A percentile compares a stretch with the other conserved stretches of the same genome.
Evolutionary conservation across 1,140 invertebrate genomes (phyloP).

Genomic region (Drosophila paulistorum): DNA sequence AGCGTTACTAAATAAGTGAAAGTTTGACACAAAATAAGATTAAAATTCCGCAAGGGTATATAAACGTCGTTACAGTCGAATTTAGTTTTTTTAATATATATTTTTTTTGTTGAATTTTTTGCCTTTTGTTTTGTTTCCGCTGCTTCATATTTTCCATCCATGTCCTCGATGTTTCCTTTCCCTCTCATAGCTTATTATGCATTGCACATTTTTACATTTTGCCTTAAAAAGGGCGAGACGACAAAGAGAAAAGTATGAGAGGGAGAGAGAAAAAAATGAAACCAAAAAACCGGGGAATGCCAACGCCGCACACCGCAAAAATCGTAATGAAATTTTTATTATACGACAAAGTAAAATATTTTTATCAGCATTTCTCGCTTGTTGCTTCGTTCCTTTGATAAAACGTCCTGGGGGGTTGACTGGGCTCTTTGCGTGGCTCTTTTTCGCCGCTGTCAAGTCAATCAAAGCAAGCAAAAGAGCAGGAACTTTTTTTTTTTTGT

Average conservation of each 20-base stretch:
- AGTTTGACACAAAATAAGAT: too few relatives aligned
- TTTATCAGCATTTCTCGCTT: conserved; percentile 80
- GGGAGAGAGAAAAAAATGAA: conserved; percentile 8
- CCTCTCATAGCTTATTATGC: conserved; percentile 71
- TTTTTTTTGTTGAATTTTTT: conserved; percentile 34
- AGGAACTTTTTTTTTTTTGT: conserved; percentile 45
- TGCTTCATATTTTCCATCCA: conserved; percentile 66
- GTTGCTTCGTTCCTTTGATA: conserved; percentile 52
- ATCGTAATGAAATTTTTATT: conserved; percentile 82
- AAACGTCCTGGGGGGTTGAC: conserved; percentile 41
- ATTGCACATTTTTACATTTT: conserved; percentile 80
- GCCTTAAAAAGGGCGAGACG: conserved; percentile 42
- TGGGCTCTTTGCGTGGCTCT: conserved; percentile 5
- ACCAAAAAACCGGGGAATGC: conserved; percentile 31
- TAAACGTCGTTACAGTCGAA: too few relatives aligned
- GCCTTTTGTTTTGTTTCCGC: conserved; percentile 76
- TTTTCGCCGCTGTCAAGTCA: conserved; percentile 59
- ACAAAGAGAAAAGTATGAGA: background rate
- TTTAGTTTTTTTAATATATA: background rate
- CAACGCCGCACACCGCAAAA: conserved; percentile 67
- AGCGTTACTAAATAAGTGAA: too few relatives aligned
- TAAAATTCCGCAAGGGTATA: too few relatives aligned
- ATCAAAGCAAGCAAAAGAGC: conserved; percentile 65
- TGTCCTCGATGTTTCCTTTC: conserved; percentile 33
- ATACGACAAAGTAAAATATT: conserved; percentile 81